Evolutionary conservation across 23 tunicate genomes (phyloP).

Genomic region (Diplosoma virens): DNA sequence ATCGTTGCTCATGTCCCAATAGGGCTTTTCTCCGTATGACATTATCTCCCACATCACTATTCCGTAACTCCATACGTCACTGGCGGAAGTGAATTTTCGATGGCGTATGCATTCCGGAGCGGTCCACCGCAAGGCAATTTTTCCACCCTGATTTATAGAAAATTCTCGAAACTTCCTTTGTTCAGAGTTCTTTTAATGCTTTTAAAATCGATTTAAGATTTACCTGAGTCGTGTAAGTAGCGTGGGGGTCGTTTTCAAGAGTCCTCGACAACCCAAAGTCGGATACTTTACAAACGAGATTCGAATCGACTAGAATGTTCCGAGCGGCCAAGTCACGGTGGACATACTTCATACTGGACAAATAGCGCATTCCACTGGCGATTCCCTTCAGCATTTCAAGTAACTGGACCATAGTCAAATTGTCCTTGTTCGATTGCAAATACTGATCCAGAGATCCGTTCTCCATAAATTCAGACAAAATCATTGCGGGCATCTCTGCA

Average conservation of each 20-base stretch:
- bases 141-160: constrained; percentile 65
- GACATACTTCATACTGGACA: constrained; percentile 64
- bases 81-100: constrained; percentile 59
- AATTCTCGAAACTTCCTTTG: background rate
- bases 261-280: constrained; percentile 77
- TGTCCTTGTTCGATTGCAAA: constrained; percentile 31
- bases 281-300: constrained; percentile 56
- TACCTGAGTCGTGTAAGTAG: constrained; percentile 81
- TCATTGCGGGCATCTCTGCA: constrained; percentile 86
- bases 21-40: constrained; percentile 88
- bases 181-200: background rate
- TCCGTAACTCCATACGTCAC: constrained; percentile 94
- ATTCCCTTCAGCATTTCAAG: constrained; percentile 54
- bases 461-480: constrained; percentile 87
- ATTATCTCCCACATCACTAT: constrained; percentile 86
- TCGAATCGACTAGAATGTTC: constrained; percentile 55
- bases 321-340: constrained; percentile 84
- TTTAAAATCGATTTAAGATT: background rate
- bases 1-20: constrained; percentile 86
- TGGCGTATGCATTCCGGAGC: constrained; percentile 75
- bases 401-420: constrained; percentile 36
- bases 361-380: constrained; percentile 59
- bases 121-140: constrained; percentile 86
- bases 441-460: constrained; percentile 85
- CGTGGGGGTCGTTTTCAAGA: constrained; percentile 63